Conservation (phyloP, 2,113 vertebrate species). For the Callaeas wilsoni region DNA sequence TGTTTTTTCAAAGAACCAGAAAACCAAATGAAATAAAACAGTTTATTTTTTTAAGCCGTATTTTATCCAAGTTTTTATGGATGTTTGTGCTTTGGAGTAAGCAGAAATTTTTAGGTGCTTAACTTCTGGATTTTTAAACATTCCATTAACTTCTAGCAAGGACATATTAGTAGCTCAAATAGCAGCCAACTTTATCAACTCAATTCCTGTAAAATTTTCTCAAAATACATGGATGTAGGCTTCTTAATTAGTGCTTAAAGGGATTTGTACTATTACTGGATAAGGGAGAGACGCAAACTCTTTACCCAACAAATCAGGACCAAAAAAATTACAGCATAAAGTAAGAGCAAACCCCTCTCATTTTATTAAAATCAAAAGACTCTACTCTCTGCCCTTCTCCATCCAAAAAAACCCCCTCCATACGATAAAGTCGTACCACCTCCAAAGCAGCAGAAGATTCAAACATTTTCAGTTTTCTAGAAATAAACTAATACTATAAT, state of each 20-base stretch:
- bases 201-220: background rate
- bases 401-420: rapidly evolving
- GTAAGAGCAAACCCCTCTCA: background rate
- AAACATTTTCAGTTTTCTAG: background rate
- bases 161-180: background rate
- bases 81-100: background rate
- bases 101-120: background rate
- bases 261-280: background rate
- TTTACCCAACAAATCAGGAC: background rate
- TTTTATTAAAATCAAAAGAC: background rate
- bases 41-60: background rate
- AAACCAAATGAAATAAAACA: background rate
- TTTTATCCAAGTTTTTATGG: background rate
- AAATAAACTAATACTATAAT: background rate
- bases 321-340: background rate
- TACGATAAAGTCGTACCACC: background rate
- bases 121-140: background rate
- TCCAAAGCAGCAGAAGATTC: background rate
- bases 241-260: background rate
- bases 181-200: background rate
- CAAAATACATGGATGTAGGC: background rate
- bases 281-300: background rate
- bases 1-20: background rate
- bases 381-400: rapidly evolving
- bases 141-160: background rate